phyloP scores from a whole-genome alignment of 2,888 invertebrate species.

The Trissolcus japonicus region DNA sequence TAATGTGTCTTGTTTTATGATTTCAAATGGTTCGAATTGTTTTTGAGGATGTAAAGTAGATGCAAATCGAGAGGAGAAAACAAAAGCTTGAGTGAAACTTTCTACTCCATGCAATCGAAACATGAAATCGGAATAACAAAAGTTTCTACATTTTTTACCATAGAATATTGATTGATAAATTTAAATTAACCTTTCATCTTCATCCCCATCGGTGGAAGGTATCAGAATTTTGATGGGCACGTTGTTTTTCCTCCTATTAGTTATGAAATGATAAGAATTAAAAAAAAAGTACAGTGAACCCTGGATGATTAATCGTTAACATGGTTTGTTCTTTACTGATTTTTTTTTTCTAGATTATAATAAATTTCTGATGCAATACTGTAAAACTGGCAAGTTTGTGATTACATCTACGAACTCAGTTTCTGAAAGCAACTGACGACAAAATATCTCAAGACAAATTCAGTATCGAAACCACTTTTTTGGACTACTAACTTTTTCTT shows the following conservation, averaged over 20 bases:
- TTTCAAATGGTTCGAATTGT: too few species aligned
- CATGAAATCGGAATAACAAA: too few species aligned
- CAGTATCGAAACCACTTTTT: background rate
- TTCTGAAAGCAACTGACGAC: background rate
- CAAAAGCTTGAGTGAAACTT: too few species aligned
- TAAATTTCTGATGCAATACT: background rate
- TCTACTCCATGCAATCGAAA: too few species aligned
- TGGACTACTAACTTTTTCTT: slow-evolving; percentile 71
- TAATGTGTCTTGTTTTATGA: too few species aligned
- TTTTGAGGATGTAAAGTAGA: too few species aligned
- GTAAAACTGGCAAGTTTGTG: background rate
- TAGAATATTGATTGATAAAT: slow-evolving; percentile 57
- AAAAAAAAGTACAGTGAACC: background rate
- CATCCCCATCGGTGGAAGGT: slow-evolving; percentile 70
- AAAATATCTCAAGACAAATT: slow-evolving; percentile 3
- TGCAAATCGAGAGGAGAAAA: too few species aligned
- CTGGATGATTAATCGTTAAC: background rate
- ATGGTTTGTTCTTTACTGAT: background rate
- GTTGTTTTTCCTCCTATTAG: slow-evolving; percentile 75
- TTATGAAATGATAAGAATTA: slow-evolving; percentile 62
- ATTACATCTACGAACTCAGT: background rate
- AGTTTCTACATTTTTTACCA: background rate
- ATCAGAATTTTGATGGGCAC: slow-evolving; percentile 75
- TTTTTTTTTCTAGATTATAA: background rate
- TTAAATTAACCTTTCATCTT: slow-evolving; percentile 70